These are phyloP conservation scores for Natator depressus DNA, from an alignment of 2,113 vertebrate species.

Conservation along the genomic window DNA sequence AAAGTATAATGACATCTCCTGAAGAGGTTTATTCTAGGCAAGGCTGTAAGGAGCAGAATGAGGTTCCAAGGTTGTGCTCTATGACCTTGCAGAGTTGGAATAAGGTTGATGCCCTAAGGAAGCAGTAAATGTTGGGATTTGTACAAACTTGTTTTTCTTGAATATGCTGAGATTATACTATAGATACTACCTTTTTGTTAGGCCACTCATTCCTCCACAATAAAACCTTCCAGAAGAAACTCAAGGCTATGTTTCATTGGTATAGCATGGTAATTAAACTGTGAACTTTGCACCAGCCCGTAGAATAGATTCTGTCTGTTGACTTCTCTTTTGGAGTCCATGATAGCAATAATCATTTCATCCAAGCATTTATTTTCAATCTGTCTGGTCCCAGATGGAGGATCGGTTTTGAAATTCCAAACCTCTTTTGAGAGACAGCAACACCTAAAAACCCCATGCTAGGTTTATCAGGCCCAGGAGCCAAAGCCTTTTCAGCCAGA, in stretches of 20 bases:
- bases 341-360: background rate
- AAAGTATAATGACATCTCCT: background rate
- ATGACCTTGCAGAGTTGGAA: background rate
- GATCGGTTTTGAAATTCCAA: background rate
- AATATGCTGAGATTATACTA: background rate
- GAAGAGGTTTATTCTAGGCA: background rate
- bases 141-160: background rate
- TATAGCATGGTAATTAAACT: background rate
- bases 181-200: background rate
- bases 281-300: background rate
- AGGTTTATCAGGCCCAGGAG: background rate
- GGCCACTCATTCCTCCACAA: background rate
- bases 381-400: background rate
- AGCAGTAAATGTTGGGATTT: background rate
- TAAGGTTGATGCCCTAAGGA: background rate
- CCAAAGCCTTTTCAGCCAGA: background rate
- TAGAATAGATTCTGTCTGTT: background rate
- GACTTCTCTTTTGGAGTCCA: background rate
- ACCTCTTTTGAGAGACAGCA: background rate
- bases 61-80: background rate
- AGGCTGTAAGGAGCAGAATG: background rate
- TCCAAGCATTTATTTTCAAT: background rate
- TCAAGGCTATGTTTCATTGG: background rate
- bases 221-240: background rate
- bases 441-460: background rate